A percentile compares a stretch with the other conserved stretches of the same genome.
Conservation (phyloP, 37 sponge, comb jelly and placozoan species). For the Amphimedon queenslandica region DNA sequence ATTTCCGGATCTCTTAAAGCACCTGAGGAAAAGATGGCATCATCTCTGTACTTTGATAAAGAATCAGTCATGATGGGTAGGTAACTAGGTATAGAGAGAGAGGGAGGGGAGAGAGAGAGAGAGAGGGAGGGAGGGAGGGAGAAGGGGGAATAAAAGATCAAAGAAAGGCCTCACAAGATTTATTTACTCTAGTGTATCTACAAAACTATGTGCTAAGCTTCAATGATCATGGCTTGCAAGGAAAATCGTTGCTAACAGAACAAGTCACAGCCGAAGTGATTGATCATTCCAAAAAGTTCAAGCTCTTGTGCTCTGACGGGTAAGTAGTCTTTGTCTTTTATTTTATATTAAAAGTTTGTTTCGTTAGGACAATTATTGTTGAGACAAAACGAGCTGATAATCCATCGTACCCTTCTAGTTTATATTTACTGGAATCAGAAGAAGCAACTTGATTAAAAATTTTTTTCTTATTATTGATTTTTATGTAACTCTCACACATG, state of each 20-base stretch:
- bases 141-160: no score
- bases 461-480: no score
- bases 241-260: conserved; percentile 66
- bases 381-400: conserved; percentile 57
- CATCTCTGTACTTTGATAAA: conserved; percentile 55
- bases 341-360: not conserved
- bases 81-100: no score
- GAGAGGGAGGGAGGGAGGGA: no score
- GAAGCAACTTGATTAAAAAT: no score
- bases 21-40: conserved; percentile 31
- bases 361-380: conserved; percentile 58
- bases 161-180: not conserved
- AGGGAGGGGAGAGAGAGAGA: no score
- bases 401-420: conserved; percentile 35
- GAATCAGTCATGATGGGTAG: conserved; percentile 63
- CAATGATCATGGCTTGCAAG: conserved; percentile 88
- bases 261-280: conserved; percentile 76
- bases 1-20: conserved; percentile 57
- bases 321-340: conserved; percentile 22
- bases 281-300: conserved; percentile 62
- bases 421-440: conserved; percentile 68
- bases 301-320: conserved; percentile 57
- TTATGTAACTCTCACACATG: no score
- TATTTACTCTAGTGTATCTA: conserved; percentile 61
- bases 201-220: conserved; percentile 82